Conservation (phyloP, 2,113 vertebrate genomes). For the Bos indicus region DNA sequence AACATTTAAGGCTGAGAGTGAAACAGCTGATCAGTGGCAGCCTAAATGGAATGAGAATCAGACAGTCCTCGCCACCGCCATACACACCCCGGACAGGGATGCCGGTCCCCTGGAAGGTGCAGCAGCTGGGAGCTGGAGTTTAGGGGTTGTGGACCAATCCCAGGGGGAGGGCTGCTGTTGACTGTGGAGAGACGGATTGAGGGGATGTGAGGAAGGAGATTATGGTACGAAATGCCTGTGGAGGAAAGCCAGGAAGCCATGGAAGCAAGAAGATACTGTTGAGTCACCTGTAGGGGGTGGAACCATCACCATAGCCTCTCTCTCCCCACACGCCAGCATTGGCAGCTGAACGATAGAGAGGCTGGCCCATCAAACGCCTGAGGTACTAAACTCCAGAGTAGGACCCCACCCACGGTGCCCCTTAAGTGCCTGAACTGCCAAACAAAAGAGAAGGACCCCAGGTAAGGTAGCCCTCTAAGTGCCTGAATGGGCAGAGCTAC, state of each 20-base stretch:
- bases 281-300: not conserved
- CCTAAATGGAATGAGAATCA: not conserved
- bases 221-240: not conserved
- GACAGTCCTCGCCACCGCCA: rapidly evolving
- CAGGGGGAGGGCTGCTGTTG: not conserved
- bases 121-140: not conserved
- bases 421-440: not conserved
- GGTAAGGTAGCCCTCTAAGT: not conserved
- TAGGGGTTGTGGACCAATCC: not conserved
- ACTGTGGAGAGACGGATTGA: rapidly evolving
- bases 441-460: not conserved
- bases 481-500: rapidly evolving
- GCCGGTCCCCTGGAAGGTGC: rapidly evolving
- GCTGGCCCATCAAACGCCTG: not conserved
- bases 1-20: not conserved
- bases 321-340: rapidly evolving
- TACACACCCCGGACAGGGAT: not conserved
- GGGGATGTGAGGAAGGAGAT: not conserved
- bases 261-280: not conserved
- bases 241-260: not conserved
- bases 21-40: not conserved
- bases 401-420: too few relatives aligned
- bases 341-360: not conserved
- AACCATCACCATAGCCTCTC: not conserved
- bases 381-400: not conserved